Evolutionary conservation across 2,113 vertebrate genomes (phyloP), one percentile per base, ranked within the genome.

Genomic region (Clarias magur): DNA sequence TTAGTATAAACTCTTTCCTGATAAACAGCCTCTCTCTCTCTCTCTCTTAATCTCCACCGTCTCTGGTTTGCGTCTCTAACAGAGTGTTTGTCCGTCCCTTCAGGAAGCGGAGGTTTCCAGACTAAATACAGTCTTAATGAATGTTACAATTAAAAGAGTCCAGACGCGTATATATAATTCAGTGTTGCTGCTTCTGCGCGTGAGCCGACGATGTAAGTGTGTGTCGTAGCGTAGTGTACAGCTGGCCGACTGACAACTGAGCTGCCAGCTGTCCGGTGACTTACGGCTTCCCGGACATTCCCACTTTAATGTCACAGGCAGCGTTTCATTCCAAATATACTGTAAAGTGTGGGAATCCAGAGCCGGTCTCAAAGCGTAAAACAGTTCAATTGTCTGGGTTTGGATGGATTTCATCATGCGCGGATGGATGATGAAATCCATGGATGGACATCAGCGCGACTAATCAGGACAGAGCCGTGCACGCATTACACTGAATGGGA

Each of bases 361-460:
- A 42, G 15, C 11, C 4, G 60, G 56, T 38, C 25, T 56, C 34
- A 42, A 2, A 5, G 19, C 4, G 27, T 27, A 19, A 59, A 76
- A 1, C 42, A 15, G 21, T 76, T 42, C 0, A 34, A 3, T n/a
- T 10, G 48, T 23, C 16, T 73, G 2, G 1, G 70, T 72, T 76
- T 25, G 11, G 10, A 65, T 11, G n/a, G n/a, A n/a, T 54, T n/a
- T n/a, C n/a, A n/a, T n/a, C n/a, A n/a, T n/a, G n/a, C n/a, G n/a
- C n/a, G n/a, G n/a, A n/a, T n/a, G n/a, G n/a, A n/a, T n/a, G n/a
- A n/a, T n/a, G n/a, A n/a, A n/a, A n/a, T n/a, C n/a, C n/a, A n/a
- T n/a, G n/a, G n/a, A n/a, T n/a, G 42, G 63, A 54, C 48, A 84
- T 17, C 34, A 70, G 82, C 17, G n/a, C 30, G 82, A 84, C 65